These are phyloP conservation scores for Rhagium mordax DNA, from an alignment of 2,888 invertebrate genomes.

Conservation along the genomic window DNA sequence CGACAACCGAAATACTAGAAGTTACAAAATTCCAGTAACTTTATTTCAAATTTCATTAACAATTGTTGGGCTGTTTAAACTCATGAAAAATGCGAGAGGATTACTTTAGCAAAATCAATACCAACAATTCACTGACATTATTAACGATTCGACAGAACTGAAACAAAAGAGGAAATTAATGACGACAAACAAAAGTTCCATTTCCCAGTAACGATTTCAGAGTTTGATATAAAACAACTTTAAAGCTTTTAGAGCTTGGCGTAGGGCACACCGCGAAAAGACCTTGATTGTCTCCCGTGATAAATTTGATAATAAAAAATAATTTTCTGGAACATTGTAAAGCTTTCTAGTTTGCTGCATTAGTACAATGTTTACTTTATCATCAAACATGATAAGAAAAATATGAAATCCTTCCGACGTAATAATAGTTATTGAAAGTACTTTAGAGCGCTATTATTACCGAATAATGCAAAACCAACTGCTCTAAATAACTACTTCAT, in stretches of 20 bases:
- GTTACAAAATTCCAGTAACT: too few relatives aligned
- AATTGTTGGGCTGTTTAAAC: too few relatives aligned
- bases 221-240: neutral
- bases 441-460: too few relatives aligned
- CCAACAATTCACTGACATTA: neutral
- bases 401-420: too few relatives aligned
- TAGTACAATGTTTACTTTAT: neutral
- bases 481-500: too few relatives aligned
- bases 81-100: too few relatives aligned
- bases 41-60: too few relatives aligned
- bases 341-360: constrained; percentile 13
- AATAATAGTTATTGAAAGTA: too few relatives aligned
- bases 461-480: too few relatives aligned
- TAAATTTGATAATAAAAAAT: constrained; percentile 11
- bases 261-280: constrained; percentile 6
- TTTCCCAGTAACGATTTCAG: neutral
- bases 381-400: too few relatives aligned
- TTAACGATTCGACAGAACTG: neutral
- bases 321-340: constrained; percentile 18
- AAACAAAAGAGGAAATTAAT: neutral
- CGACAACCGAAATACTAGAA: too few relatives aligned
- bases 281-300: neutral
- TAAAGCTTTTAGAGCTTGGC: neutral
- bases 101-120: neutral
- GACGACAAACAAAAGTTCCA: neutral